phyloP scores from a whole-genome alignment of 1,140 invertebrate species.

The Schlechtendalia chinensis region DNA sequence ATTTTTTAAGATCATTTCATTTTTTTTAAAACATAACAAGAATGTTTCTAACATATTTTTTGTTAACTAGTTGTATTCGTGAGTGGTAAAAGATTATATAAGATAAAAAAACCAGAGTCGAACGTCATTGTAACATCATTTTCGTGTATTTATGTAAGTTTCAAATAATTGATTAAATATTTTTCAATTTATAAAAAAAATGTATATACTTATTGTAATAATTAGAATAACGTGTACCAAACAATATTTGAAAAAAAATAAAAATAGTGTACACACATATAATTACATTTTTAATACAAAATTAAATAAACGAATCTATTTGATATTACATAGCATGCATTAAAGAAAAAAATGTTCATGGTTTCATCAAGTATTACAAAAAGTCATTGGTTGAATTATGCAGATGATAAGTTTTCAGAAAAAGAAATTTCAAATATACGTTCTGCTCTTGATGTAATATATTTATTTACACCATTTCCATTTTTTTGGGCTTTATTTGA shows the following conservation, averaged over 20 bases:
- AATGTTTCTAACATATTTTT: background rate
- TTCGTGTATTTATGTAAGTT: constrained; percentile 76
- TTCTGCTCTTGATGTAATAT: constrained; percentile 59
- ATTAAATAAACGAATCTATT: background rate
- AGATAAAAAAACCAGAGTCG: constrained; percentile 74
- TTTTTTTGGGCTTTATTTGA: constrained; percentile 71
- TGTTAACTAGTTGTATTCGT: constrained; percentile 71
- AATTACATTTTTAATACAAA: too few relatives aligned
- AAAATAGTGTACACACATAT: too few relatives aligned
- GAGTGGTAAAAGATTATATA: constrained; percentile 73
- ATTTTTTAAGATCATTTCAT: background rate
- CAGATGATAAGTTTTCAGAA: constrained; percentile 63
- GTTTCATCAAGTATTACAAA: constrained; percentile 56
- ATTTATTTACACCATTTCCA: constrained; percentile 67
- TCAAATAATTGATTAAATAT: background rate
- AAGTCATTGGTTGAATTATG: constrained; percentile 78
- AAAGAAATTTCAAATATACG: constrained; percentile 63
- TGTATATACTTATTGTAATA: too few relatives aligned
- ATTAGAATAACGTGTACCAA: too few relatives aligned
- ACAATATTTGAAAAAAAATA: too few relatives aligned
- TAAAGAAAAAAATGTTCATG: constrained; percentile 56
- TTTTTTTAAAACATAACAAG: background rate
- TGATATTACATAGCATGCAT: constrained; percentile 55
- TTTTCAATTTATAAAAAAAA: too few relatives aligned
- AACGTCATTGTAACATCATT: constrained; percentile 78